Base-by-base conservation (phyloP, 1,140 invertebrate genomes). In the Conopomorpha cramerella region DNA sequence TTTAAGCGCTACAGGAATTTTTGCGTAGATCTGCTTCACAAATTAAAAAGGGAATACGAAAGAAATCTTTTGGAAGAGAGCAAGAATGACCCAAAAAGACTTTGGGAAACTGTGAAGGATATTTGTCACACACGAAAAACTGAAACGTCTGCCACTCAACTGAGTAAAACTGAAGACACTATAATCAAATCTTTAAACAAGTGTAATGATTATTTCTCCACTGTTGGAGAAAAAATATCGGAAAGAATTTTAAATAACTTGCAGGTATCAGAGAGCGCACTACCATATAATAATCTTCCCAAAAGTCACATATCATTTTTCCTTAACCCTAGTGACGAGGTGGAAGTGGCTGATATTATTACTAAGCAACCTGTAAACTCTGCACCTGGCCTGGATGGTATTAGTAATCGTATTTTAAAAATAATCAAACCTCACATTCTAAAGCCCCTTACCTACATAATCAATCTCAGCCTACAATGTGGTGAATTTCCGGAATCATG, bases 401-500 rank as follows among this genome's bases (percentile, higher is more conserved):
- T 1, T n/a, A 34, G 33, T 12, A 33, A 30, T 30, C 12, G 38
- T 11, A 31, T 44, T 0, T 11, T 46, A 14, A 52, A 46, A 42
- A 1, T 32, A 29, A 28, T 43, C 8, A 49, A 36, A 32, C n/a
- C 45, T 8, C 15, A 15, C 13, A 42, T 49, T 13, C 14, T 40
- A 19, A 8, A 16, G 2, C 40, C 44, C 15, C 18, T 46, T 6
- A 15, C 36, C 2, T 17, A 42, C 16, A 34, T 42, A 2, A 43
- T 41, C 17, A 49, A 49, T 27, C 13, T 27, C 19, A 46, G 43
- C 34, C 13, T 47, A 1, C 2, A 11, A 11, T 23, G n/a, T 27
- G 44, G 43, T 34, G 15, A 33, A 4, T 42, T 42, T 36, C 52
- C 46, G 8, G 25, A 36, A 13, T 30, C 16, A 8, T 55, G 45